phyloP scores from a whole-genome alignment of 2,113 vertebrate species.

The Laticauda colubrina region DNA sequence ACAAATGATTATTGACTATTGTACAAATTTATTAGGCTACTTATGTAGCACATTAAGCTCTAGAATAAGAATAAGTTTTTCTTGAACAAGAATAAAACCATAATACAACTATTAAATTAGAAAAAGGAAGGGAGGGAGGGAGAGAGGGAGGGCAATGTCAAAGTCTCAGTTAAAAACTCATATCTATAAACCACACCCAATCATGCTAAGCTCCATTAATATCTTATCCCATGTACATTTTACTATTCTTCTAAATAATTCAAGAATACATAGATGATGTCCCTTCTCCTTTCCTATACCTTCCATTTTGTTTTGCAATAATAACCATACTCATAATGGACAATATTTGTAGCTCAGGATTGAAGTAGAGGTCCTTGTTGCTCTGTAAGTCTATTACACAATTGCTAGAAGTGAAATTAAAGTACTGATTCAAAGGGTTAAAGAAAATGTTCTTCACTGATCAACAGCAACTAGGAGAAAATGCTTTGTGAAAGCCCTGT shows the following conservation, averaged over 20 bases:
- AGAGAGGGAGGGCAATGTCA: background rate
- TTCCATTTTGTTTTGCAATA: background rate
- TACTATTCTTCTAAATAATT: background rate
- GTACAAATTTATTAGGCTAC: background rate
- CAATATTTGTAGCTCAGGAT: background rate
- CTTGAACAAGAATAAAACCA: background rate
- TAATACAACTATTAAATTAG: background rate
- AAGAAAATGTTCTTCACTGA: background rate
- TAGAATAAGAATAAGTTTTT: too few relatives aligned
- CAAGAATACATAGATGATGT: background rate
- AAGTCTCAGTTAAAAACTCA: background rate
- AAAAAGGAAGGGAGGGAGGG: background rate
- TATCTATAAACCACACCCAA: background rate
- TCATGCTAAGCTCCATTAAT: background rate
- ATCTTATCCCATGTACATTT: background rate
- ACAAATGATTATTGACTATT: background rate
- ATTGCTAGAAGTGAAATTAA: background rate
- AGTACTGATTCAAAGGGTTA: too few relatives aligned
- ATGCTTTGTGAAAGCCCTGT: background rate
- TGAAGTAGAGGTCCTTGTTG: background rate
- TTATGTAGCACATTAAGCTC: background rate
- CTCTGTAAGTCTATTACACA: background rate
- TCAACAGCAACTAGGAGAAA: background rate
- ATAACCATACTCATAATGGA: background rate
- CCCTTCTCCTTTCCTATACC: background rate